A percentile compares a stretch with the other conserved stretches of the same genome.
These are phyloP conservation scores for Drosophila willistoni DNA, from an alignment of 1,140 invertebrate species.

Conservation along the genomic window DNA sequence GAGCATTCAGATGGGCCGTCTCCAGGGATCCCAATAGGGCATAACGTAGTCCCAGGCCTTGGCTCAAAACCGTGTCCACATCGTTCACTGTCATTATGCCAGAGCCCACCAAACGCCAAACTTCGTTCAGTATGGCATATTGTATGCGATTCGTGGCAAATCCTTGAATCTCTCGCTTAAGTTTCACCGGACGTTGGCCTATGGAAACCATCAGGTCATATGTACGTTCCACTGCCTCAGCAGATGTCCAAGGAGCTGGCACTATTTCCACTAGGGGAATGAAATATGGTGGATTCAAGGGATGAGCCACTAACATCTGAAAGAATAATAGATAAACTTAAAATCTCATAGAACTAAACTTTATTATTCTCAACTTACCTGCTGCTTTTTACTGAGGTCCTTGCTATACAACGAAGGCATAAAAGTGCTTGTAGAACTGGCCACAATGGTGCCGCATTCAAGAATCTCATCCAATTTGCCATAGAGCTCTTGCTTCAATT, in stretches of 20 bases:
- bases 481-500: constrained; percentile 93
- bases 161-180: constrained; percentile 93
- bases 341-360: not conserved
- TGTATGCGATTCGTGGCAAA: constrained; percentile 98
- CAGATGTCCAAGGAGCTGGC: constrained; percentile 93
- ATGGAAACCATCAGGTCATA: constrained; percentile 93
- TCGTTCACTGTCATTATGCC: constrained; percentile 94
- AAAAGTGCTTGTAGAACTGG: constrained; percentile 96
- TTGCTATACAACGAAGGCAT: constrained; percentile 93
- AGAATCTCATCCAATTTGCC: constrained; percentile 90
- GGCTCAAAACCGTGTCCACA: constrained; percentile 95
- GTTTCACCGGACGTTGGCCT: constrained; percentile 93
- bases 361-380: constrained; percentile 46
- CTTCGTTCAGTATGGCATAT: constrained; percentile 97
- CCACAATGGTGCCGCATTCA: constrained; percentile 89
- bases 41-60: constrained; percentile 96
- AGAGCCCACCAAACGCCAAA: constrained; percentile 92
- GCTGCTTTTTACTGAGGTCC: constrained; percentile 70
- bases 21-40: constrained; percentile 96
- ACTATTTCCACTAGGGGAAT: constrained; percentile 97
- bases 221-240: constrained; percentile 84
- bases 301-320: constrained; percentile 88
- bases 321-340: not conserved
- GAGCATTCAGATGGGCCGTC: constrained; percentile 97
- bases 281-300: constrained; percentile 98